Base-by-base conservation (phyloP, 2,113 vertebrate species). In the Stigmatopora nigra region DNA sequence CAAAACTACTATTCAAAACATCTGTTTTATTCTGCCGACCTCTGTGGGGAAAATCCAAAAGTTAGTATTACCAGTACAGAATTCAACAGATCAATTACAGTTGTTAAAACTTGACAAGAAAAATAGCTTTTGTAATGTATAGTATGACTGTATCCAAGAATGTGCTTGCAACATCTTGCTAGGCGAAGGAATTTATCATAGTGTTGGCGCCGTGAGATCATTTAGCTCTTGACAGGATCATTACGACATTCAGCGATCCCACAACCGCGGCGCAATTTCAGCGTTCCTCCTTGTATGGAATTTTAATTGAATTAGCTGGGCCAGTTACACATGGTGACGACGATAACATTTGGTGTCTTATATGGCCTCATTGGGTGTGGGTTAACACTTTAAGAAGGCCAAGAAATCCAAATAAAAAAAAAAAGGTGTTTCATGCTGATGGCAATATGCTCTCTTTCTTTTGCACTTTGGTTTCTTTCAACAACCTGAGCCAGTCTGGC, bases 251-350 rank as follows among this genome's bases (percentile, higher is more conserved):
- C 84, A 88, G 78, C 76, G 84, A 76, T 87, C 85, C 80, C 80
- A 84, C 76, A 55, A 85, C 84, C 81, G 83, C 88, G 84, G 87
- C 77, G 72, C 87, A 85, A 85, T 85, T 86, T 88, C 85, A 86
- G 84, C 84, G 69, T 83, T 85, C 83, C 81, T 87, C 79, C 81
- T 84, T 61, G 73, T 77, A 85, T 86, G 83, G 86, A 87, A 84
- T 84, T 87, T 88, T 88, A 90, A 90, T 89, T 90, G 83, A 88
- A 88, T 85, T 89, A 87, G 83, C 74, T 78, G 56, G 84, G 77
- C 73, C 87, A 80, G 84, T 84, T 89, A 85, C 85, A 85, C 88
- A 87, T 84, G 86, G 86, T 80, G 78, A 53, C 58, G 82, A 84
- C 79, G 85, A 88, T 86, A 89, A 88, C 86, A 85, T 86, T 87